Conservation (phyloP, 2,797 vertebrate genomes). For the Orientallactaga sibirica region DNA sequence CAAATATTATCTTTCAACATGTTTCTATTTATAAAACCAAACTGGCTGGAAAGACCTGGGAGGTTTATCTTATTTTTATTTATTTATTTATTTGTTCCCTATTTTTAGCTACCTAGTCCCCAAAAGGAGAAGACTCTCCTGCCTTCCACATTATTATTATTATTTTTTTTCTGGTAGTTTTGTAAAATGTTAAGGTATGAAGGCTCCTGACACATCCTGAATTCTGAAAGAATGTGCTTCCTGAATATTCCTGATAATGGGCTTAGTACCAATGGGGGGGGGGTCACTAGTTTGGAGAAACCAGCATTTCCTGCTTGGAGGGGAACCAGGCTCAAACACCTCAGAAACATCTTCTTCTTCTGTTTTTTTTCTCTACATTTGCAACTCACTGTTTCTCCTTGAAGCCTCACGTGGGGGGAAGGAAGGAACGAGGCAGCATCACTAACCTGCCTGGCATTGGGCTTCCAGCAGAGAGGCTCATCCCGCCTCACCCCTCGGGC, state of each 20-base stretch:
- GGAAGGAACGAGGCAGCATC: neutral
- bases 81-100: neutral
- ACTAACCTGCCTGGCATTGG: constrained; percentile 46
- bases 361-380: constrained; percentile 34
- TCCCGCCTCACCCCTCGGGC: constrained; percentile 75
- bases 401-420: constrained; percentile 36
- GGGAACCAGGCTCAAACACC: neutral
- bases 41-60: neutral
- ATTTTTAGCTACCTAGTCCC: constrained; percentile 31
- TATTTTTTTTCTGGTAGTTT: constrained; percentile 8
- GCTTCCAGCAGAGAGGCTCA: constrained; percentile 72
- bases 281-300: constrained; percentile 40
- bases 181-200: constrained; percentile 55
- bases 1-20: neutral
- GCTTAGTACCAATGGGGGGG: neutral
- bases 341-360: constrained; percentile 47
- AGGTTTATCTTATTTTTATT: neutral
- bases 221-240: constrained; percentile 60
- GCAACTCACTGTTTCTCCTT: neutral
- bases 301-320: constrained; percentile 41
- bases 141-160: neutral
- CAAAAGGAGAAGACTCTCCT: neutral
- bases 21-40: constrained; percentile 53
- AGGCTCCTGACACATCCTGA: constrained; percentile 69
- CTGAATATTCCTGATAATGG: constrained; percentile 55